Evolutionary conservation across 2,113 vertebrate species (phyloP).

Genomic region (Nyctereutes procyonoides): DNA sequence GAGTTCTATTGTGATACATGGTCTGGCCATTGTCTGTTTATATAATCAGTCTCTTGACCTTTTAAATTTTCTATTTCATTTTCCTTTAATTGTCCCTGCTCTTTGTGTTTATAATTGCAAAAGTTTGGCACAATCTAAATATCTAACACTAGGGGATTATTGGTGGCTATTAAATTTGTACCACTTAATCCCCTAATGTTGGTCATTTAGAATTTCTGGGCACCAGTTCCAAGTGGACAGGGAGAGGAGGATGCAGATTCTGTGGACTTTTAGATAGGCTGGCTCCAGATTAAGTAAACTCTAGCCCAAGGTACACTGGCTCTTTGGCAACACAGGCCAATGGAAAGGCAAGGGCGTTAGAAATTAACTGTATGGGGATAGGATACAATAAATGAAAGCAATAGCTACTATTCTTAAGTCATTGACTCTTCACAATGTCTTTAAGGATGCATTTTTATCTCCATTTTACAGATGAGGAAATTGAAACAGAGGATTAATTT

Average conservation of each 20-base stretch:
- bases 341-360: not conserved
- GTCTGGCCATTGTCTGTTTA: not conserved
- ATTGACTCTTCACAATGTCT: not conserved
- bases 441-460: not conserved
- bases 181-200: not conserved
- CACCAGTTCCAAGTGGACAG: not conserved
- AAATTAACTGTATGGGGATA: not conserved
- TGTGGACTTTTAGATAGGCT: not conserved
- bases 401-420: not conserved
- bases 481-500: not conserved
- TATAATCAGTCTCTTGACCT: not conserved
- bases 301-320: not conserved
- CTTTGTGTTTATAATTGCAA: conserved; percentile 25
- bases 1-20: not conserved
- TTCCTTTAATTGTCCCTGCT: not conserved
- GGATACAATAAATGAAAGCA: not conserved
- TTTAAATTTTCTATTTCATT: conserved; percentile 44
- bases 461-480: not conserved
- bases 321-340: not conserved
- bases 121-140: conserved; percentile 7
- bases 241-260: not conserved
- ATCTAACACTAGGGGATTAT: not conserved
- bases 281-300: not conserved
- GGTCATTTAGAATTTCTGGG: not conserved
- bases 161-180: conserved; percentile 9